A percentile compares a stretch with the other conserved stretches of the same genome.
These are phyloP conservation scores for Gandaritis pyraliata DNA, from an alignment of 2,888 invertebrate genomes.

Conservation along the genomic window DNA sequence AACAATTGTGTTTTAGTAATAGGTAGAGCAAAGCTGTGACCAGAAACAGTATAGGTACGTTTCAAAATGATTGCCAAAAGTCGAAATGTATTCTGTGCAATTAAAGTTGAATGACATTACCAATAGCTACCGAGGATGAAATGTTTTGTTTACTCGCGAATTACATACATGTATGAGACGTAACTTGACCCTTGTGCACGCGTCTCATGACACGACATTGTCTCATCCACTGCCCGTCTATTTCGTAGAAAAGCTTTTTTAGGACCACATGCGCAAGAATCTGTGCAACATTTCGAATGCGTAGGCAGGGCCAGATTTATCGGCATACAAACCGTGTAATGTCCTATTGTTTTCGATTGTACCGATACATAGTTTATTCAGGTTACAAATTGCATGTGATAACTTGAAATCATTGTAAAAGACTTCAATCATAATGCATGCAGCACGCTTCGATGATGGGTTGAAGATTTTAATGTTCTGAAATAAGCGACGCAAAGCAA, in stretches of 20 bases:
- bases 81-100: conserved; percentile 16
- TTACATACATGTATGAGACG: conserved; percentile 40
- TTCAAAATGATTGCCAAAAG: conserved; percentile 14
- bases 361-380: conserved; percentile 57
- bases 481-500: conserved; percentile 5
- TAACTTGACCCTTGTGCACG: conserved; percentile 50
- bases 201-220: conserved; percentile 60
- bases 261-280: conserved; percentile 57
- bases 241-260: conserved; percentile 64
- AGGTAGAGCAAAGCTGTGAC: too few species aligned
- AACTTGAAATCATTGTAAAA: conserved; percentile 33
- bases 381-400: conserved; percentile 56
- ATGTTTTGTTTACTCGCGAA: conserved; percentile 33
- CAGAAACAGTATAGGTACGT: neutral
- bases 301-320: conserved; percentile 64
- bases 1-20: too few species aligned
- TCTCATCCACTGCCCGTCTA: conserved; percentile 53
- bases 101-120: conserved; percentile 47
- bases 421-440: conserved; percentile 22
- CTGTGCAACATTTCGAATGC: conserved; percentile 55
- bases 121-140: conserved; percentile 29
- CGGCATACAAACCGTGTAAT: conserved; percentile 58
- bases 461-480: conserved; percentile 14
- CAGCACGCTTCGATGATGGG: conserved; percentile 11
- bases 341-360: conserved; percentile 63